Percentiles rank a stretch among this genome's conserved stretches.
Evolutionary conservation across 2,888 invertebrate genomes (phyloP).

Genomic region (Drosophila cracens): DNA sequence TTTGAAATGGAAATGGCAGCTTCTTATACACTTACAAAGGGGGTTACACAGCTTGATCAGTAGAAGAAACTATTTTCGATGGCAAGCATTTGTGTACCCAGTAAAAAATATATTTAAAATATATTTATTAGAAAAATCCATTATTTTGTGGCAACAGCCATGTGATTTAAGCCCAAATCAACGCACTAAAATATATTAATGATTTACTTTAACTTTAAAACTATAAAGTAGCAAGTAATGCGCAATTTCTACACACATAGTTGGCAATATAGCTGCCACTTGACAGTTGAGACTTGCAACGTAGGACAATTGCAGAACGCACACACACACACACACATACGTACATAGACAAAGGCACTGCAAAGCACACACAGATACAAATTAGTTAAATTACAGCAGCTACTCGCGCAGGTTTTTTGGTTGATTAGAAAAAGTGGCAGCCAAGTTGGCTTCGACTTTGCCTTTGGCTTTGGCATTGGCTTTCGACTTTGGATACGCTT

Average conservation of each 20-base stretch:
- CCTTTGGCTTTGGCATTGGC: constrained; percentile 27
- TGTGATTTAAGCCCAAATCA: not conserved
- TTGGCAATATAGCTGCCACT: constrained; percentile 39
- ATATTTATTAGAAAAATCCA: not conserved
- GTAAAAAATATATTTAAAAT: no score
- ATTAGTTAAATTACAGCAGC: constrained; percentile 77
- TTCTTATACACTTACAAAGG: not conserved
- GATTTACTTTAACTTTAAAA: constrained; percentile 12
- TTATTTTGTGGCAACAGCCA: not conserved
- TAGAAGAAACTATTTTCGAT: not conserved
- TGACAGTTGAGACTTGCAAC: constrained; percentile 42
- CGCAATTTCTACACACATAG: constrained; percentile 54
- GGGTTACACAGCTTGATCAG: not conserved
- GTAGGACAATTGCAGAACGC: constrained; percentile 49
- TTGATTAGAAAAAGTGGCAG: constrained; percentile 74
- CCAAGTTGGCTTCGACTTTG: constrained; percentile 34
- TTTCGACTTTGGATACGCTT: constrained; percentile 27
- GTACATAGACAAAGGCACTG: constrained; percentile 18
- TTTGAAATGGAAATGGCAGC: constrained; percentile 27
- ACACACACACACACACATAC: constrained; percentile 7
- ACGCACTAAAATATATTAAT: not conserved
- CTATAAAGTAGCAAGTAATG: constrained; percentile 45
- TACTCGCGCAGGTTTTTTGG: constrained; percentile 48
- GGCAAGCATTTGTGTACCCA: not conserved
- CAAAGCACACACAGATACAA: constrained; percentile 50